Conservation (phyloP, 2,888 invertebrate genomes). For the Calephelis perditalis region DNA sequence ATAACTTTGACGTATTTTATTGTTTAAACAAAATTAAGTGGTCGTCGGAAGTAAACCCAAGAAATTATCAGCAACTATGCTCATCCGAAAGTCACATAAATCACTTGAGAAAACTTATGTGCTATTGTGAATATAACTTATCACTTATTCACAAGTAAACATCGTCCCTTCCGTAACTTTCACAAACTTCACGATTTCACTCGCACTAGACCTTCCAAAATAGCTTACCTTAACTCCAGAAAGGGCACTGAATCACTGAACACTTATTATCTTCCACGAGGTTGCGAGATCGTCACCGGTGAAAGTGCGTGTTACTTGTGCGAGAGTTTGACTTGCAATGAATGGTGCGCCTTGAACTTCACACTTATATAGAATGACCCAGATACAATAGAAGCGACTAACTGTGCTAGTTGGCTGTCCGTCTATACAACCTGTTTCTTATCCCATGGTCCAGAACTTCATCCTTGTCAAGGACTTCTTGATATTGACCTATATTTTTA, state of each 20-base stretch:
- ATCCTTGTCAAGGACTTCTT: slow-evolving; percentile 48
- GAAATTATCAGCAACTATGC: not conserved
- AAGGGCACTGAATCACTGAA: slow-evolving; percentile 62
- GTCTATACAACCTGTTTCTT: slow-evolving; percentile 53
- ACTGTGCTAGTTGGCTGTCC: slow-evolving; percentile 66
- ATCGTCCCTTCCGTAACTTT: slow-evolving; percentile 33
- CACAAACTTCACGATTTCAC: slow-evolving; percentile 41
- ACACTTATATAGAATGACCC: slow-evolving; percentile 90
- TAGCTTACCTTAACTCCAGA: slow-evolving; percentile 59
- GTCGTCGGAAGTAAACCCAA: not conserved
- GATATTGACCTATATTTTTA: slow-evolving; percentile 2
- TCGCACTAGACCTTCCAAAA: slow-evolving; percentile 35
- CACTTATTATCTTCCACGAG: slow-evolving; percentile 56
- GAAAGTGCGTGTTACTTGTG: slow-evolving; percentile 71
- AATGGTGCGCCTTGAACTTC: slow-evolving; percentile 89
- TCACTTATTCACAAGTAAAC: slow-evolving; percentile 22
- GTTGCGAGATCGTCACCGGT: slow-evolving; percentile 54
- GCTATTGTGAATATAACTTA: slow-evolving; percentile 17
- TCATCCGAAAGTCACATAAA: slow-evolving; percentile 15
- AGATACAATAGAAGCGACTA: slow-evolving; percentile 79
- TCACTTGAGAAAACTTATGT: slow-evolving; percentile 34
- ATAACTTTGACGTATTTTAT: no score
- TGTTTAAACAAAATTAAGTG: no score
- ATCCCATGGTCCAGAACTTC: slow-evolving; percentile 50
- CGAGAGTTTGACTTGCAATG: slow-evolving; percentile 76